Conservation (phyloP, 2,888 invertebrate genomes). For the Clunio marinus region DNA sequence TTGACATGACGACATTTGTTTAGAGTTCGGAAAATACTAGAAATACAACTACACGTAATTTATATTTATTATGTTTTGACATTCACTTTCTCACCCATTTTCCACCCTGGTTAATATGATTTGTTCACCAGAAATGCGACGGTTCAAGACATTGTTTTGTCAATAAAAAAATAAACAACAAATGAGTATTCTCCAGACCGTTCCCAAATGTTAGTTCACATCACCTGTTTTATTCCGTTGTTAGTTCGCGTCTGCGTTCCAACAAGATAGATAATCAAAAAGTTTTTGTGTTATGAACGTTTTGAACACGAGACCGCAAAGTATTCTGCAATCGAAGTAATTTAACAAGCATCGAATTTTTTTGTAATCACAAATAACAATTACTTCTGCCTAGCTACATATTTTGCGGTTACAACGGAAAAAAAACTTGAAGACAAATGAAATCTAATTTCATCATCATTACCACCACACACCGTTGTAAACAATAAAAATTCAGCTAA, state of each 20-base stretch:
- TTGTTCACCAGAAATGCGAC: not conserved
- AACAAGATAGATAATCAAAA: not conserved
- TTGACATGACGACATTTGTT: not conserved
- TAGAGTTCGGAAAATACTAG: not conserved
- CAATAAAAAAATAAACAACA: constrained; percentile 14
- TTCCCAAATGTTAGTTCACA: no score
- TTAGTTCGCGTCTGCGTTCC: no score
- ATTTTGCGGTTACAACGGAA: not conserved
- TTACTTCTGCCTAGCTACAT: not conserved
- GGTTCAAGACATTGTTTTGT: constrained; percentile 15
- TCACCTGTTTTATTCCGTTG: no score
- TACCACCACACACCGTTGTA: constrained; percentile 1
- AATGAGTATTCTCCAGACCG: not conserved
- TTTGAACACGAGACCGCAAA: not conserved
- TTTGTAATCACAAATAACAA: constrained; percentile 3
- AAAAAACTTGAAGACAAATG: not conserved
- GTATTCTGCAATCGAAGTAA: constrained; percentile 17
- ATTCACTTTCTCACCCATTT: not conserved
- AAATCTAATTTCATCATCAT: constrained; percentile 13
- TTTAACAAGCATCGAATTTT: not conserved
- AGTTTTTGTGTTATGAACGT: not conserved
- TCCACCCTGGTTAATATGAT: not conserved
- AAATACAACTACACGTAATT: not conserved
- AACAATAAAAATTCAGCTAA: constrained; percentile 12
- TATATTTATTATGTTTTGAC: not conserved